phyloP scores from a whole-genome alignment of 2,113 vertebrate genomes.

The Pteropus alecto region DNA sequence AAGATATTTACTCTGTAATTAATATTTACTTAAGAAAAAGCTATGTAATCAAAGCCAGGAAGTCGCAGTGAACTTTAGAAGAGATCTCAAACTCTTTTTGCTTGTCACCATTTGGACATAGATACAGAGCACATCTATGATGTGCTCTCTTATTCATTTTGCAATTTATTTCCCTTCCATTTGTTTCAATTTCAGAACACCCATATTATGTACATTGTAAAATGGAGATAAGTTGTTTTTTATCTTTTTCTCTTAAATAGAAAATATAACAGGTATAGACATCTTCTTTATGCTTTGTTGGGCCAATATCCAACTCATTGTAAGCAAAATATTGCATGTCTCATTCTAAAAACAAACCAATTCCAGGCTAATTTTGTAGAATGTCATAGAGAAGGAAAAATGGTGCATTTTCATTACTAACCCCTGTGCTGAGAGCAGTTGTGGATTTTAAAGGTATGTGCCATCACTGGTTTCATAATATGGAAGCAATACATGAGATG shows the following conservation, averaged over 20 bases:
- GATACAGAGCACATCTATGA: not conserved
- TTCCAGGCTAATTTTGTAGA: not conserved
- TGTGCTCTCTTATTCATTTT: not conserved
- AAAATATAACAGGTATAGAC: not conserved
- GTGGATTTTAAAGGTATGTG: not conserved
- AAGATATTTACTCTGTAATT: conserved; percentile 62
- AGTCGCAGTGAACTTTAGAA: conserved; percentile 30
- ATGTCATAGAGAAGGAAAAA: not conserved
- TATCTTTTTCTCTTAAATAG: not conserved
- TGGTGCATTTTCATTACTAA: not conserved
- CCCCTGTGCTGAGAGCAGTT: not conserved
- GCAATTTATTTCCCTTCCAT: not conserved
- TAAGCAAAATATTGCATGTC: not conserved
- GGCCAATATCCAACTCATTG: not conserved
- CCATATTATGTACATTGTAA: not conserved
- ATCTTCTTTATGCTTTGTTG: not conserved
- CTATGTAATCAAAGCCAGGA: conserved; percentile 29
- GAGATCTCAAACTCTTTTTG: not conserved
- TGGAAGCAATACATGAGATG: not conserved
- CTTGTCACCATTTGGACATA: not conserved
- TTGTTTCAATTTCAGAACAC: not conserved
- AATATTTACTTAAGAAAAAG: conserved; percentile 70
- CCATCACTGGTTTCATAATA: not conserved
- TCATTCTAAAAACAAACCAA: not conserved
- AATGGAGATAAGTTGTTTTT: not conserved